Evolutionary conservation across 2,113 vertebrate species (phyloP), one percentile per base, ranked within the genome.

Genomic region (Triplophysa dalaica): DNA sequence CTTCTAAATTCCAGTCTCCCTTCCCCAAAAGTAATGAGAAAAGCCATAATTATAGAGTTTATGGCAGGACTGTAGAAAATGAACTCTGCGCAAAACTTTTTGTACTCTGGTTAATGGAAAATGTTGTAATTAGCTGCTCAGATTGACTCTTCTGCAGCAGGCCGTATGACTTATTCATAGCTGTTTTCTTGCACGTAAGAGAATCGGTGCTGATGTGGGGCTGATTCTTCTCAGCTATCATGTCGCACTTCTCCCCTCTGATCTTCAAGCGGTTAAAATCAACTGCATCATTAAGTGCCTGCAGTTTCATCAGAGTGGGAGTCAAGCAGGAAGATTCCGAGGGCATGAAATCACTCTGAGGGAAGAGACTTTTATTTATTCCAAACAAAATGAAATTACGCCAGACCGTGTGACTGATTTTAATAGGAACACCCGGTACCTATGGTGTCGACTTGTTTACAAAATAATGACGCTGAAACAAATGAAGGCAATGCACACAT

Each of bases 51-150:
- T 91, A 89, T 75, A 78, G 80, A 90, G 90, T 90, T 91, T 87
- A 91, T 85, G 87, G 87, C 87, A 60, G 82, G 85, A 56, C 87
- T 89, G 56, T 88, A 81, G 62, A 68, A 86, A 74, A 81, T 68
- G 77, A 90, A 91, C 85, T 90, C 84, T 48, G 78, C 75, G 80
- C 78, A 79, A 85, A 90, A 88, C 86, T 91, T 89, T 90, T 84
- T 86, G 85, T 77, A n/a, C 10, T 89, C 70, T 87, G 81, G 91
- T 91, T 91, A 93, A 92, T 92, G 84, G 87, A 82, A 90, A 91
- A 90, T 89, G 90, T 92, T 88, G 85, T 91, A 91, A 92, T 91
- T 88, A 85, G 87, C 83, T 89, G 87, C 89, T 88, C 87, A 68
- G 70, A 87, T 82, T 85, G 54, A 58, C 81, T 62, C 83, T 88